Conservation (phyloP, 1,140 invertebrate species). For the Drosophila neocordata region DNA sequence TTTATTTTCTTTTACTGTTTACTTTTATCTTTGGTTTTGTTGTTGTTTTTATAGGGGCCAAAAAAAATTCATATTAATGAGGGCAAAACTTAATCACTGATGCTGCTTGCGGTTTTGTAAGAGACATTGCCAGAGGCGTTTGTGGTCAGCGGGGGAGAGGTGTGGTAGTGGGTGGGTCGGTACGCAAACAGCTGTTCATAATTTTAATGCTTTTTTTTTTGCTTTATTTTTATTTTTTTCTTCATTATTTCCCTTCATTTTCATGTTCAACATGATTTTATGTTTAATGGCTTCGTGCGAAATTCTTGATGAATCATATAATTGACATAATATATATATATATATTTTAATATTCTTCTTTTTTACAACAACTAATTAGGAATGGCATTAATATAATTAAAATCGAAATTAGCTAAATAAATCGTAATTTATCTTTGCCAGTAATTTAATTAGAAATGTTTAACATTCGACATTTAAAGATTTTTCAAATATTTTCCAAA, state of each 20-base stretch:
- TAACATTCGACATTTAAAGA: constrained; percentile 26
- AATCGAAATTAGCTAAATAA: background rate
- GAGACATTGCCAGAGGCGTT: background rate
- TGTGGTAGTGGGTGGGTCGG: background rate
- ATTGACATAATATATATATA: constrained; percentile 9
- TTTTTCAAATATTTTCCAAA: constrained; percentile 55
- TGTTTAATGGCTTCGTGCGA: constrained; percentile 23
- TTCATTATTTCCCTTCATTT: too few species aligned
- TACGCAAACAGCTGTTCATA: constrained; percentile 43
- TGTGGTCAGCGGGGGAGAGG: background rate
- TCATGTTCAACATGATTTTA: constrained; percentile 19
- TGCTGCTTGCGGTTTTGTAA: constrained; percentile 7
- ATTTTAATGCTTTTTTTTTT: constrained; percentile 24
- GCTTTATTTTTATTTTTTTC: constrained; percentile 20
- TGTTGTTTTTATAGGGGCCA: constrained; percentile 33
- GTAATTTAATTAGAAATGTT: constrained; percentile 5
- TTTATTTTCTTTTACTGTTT: background rate
- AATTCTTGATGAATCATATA: constrained; percentile 42
- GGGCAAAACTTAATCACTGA: constrained; percentile 15
- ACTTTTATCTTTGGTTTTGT: background rate
- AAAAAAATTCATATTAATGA: constrained; percentile 48
- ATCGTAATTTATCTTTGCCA: background rate
- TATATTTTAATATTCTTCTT: constrained; percentile 15
- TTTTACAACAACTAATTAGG: background rate
- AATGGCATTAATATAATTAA: background rate